These are phyloP conservation scores for Pyrrhosoma nymphula DNA, from an alignment of 2,888 invertebrate genomes.

Conservation along the genomic window DNA sequence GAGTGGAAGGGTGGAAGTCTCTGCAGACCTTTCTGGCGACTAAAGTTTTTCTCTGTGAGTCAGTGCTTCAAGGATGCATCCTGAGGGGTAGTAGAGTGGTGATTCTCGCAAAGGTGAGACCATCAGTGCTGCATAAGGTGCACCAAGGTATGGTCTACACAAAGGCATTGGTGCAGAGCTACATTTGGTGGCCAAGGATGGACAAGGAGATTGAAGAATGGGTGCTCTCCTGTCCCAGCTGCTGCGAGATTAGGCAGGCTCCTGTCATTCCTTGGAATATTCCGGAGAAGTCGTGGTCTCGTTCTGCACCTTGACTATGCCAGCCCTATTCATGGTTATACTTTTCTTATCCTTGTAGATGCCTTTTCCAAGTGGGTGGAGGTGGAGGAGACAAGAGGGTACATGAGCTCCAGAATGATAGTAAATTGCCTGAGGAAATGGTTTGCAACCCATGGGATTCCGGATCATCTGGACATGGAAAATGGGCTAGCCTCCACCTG, in stretches of 20 bases:
- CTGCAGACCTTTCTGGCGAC: too few species aligned
- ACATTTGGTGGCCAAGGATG: slow-evolving; percentile 70
- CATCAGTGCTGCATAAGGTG: too few species aligned
- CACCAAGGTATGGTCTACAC: too few species aligned
- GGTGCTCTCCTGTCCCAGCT: not conserved
- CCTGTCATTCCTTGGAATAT: not conserved
- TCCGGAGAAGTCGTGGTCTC: slow-evolving; percentile 70
- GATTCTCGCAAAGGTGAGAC: too few species aligned
- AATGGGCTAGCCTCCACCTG: slow-evolving; percentile 74
- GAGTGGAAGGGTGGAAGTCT: too few species aligned
- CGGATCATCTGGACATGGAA: slow-evolving; percentile 72
- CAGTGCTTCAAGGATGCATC: too few species aligned
- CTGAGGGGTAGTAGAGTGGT: too few species aligned
- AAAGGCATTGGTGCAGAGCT: too few species aligned
- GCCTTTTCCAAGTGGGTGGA: slow-evolving; percentile 72
- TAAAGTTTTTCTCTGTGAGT: too few species aligned
- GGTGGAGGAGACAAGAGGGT: not conserved
- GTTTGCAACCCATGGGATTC: slow-evolving; percentile 72
- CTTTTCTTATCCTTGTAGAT: slow-evolving; percentile 73
- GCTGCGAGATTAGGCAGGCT: not conserved
- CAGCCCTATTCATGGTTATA: slow-evolving; percentile 70
- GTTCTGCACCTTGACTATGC: slow-evolving; percentile 72
- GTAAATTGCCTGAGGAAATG: not conserved
- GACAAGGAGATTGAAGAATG: slow-evolving; percentile 30
- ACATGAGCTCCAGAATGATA: not conserved